Percentiles rank a stretch among this genome's conserved stretches.
These are phyloP conservation scores for Microcebus murinus DNA, from an alignment of 2,113 vertebrate genomes.

Conservation along the genomic window DNA sequence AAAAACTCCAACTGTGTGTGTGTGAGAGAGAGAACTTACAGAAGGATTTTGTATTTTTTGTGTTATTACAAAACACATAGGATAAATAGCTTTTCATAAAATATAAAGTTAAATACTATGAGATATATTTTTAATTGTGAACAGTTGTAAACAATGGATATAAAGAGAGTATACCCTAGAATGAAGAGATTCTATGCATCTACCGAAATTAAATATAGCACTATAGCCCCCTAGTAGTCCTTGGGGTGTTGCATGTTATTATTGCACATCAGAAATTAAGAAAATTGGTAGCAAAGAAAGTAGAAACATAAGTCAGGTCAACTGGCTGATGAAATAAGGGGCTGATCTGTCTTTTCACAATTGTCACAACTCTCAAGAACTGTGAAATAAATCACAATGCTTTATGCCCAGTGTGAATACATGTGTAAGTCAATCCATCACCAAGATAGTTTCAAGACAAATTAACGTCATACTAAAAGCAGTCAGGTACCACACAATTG, in stretches of 20 bases:
- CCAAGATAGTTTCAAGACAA: neutral
- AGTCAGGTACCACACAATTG: neutral
- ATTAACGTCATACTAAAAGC: neutral
- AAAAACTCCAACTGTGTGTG: neutral
- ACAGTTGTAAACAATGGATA: neutral
- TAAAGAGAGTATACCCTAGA: neutral
- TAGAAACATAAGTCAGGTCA: neutral
- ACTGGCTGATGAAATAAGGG: neutral
- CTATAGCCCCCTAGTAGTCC: neutral
- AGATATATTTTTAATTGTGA: neutral
- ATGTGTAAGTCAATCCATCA: neutral
- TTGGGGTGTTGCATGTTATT: neutral
- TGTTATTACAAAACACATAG: neutral
- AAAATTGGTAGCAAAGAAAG: neutral
- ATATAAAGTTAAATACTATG: neutral
- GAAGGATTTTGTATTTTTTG: slow-evolving; percentile 5
- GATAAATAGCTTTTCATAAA: neutral
- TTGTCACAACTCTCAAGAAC: neutral
- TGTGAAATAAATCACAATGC: neutral
- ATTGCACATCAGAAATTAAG: neutral
- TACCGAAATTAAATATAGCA: neutral
- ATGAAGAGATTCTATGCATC: neutral
- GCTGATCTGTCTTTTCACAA: neutral
- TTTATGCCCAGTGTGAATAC: neutral
- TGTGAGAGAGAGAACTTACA: neutral